A percentile compares a stretch with the other conserved stretches of the same genome.
Conservation (phyloP, 2,797 vertebrate species). For the Choloepus didactylus region DNA sequence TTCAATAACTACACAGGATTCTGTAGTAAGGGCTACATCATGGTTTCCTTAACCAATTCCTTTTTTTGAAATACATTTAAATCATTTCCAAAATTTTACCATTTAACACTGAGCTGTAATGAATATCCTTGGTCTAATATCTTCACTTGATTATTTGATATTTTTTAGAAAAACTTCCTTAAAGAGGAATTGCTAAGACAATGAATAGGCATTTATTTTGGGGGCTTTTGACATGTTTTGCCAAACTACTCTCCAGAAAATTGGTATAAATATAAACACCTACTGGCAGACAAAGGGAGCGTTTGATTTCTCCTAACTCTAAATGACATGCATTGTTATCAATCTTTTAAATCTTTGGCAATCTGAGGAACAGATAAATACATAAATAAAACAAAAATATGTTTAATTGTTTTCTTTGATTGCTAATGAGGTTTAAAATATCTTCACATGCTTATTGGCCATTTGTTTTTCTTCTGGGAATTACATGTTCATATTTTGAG, state of each 20-base stretch:
- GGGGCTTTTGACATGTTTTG: not conserved
- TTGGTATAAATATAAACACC: not conserved
- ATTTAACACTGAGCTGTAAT: not conserved
- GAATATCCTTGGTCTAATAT: not conserved
- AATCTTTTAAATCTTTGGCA: not conserved
- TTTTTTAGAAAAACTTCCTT: not conserved
- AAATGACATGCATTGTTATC: not conserved
- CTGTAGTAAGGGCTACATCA: not conserved
- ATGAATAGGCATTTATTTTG: not conserved
- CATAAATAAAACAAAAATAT: not conserved
- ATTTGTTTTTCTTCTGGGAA: not conserved
- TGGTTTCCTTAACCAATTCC: not conserved
- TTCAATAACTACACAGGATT: not conserved
- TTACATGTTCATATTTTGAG: not conserved
- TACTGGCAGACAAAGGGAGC: not conserved
- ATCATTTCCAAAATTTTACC: not conserved
- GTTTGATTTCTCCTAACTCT: not conserved
- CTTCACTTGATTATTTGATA: not conserved
- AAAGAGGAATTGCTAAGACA: not conserved
- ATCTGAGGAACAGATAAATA: not conserved
- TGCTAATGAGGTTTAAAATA: not conserved
- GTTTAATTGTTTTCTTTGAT: not conserved
- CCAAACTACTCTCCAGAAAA: constrained; percentile 38
- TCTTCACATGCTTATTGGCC: not conserved
- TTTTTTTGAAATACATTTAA: not conserved